Conservation (phyloP, 2,113 vertebrate genomes). For the Cavia porcellus region DNA sequence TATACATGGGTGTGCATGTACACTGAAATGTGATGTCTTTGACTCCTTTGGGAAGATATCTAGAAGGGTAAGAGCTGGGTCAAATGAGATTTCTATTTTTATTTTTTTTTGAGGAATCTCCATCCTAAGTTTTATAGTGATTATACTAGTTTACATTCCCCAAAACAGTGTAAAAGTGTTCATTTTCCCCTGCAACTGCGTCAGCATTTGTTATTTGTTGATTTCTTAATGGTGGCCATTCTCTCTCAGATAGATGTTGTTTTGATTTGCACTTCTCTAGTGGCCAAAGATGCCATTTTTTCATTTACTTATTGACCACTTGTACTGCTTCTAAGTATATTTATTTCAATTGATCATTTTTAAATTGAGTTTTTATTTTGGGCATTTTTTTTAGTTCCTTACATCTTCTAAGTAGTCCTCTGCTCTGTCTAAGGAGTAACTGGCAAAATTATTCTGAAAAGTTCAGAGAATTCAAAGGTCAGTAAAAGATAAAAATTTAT, state of each 20-base stretch:
- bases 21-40: not conserved
- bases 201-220: not conserved
- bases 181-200: not conserved
- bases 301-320: not conserved
- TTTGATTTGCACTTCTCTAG: not conserved
- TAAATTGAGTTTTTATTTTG: not conserved
- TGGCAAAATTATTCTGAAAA: not conserved
- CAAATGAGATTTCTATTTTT: not conserved
- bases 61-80: not conserved
- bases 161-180: not conserved
- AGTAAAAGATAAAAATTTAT: not conserved
- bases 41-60: not conserved
- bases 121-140: not conserved
- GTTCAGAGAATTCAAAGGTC: not conserved
- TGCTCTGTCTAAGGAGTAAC: not conserved
- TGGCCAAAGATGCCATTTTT: not conserved
- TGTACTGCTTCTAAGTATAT: not conserved
- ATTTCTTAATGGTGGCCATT: not conserved
- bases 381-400: not conserved
- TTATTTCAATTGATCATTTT: not conserved
- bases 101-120: not conserved
- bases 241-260: not conserved
- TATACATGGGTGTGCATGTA: not conserved
- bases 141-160: not conserved
- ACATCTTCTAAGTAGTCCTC: not conserved